Conservation (phyloP, 2,113 vertebrate species). For the Nesoenas mayeri region DNA sequence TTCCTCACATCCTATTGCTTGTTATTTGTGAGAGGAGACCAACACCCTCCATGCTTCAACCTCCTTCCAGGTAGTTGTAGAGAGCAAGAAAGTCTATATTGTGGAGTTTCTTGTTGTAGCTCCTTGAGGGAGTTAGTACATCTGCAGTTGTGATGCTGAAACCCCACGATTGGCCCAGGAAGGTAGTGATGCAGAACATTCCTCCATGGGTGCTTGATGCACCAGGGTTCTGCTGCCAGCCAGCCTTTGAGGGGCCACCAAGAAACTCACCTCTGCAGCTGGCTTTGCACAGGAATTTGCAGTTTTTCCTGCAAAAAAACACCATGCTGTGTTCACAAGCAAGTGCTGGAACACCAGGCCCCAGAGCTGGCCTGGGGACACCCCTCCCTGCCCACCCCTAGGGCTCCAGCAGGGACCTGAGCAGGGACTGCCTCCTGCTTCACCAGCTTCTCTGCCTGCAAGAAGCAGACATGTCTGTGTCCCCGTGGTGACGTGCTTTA, state of each 20-base stretch:
- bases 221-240: background rate
- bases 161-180: too few species aligned
- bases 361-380: background rate
- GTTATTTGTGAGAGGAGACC: too few species aligned
- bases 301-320: background rate
- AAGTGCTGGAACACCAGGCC: background rate
- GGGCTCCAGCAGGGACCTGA: background rate
- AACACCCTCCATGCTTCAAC: too few species aligned
- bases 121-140: fast-evolving
- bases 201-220: fast-evolving
- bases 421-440: background rate
- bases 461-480: fast-evolving
- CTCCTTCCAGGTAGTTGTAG: too few species aligned
- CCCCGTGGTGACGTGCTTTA: fast-evolving
- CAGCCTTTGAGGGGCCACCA: background rate
- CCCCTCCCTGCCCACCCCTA: too few species aligned
- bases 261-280: background rate
- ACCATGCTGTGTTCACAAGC: background rate
- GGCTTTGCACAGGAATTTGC: background rate
- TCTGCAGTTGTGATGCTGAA: background rate
- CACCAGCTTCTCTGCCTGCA: fast-evolving
- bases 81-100: too few species aligned
- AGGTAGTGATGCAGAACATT: background rate
- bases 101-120: background rate
- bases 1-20: too few species aligned